Percentiles rank a stretch among this genome's conserved stretches.
Evolutionary conservation across 2,888 invertebrate species (phyloP).

Genomic region (Nephrotoma flavescens): DNA sequence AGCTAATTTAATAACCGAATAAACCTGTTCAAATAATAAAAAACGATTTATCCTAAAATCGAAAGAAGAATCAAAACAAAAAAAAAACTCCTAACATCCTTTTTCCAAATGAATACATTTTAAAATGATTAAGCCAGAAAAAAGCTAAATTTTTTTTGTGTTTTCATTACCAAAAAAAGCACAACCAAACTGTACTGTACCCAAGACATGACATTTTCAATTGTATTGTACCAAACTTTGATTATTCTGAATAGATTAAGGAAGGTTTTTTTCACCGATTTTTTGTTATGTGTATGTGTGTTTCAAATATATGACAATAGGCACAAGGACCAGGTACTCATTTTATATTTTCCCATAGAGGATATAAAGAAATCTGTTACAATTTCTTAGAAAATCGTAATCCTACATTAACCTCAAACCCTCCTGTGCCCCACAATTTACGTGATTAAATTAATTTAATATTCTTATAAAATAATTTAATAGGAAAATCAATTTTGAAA

Average conservation of each 20-base stretch:
- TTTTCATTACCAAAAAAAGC: neutral
- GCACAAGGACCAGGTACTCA: neutral
- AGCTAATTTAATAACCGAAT: neutral
- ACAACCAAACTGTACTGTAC: neutral
- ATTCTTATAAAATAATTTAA: neutral
- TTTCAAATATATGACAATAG: neutral
- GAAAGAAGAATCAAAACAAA: neutral
- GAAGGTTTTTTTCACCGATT: neutral
- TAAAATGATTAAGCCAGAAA: neutral
- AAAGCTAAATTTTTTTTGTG: neutral
- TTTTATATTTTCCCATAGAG: neutral
- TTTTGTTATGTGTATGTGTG: neutral
- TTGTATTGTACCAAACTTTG: neutral
- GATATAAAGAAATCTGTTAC: neutral
- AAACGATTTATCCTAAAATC: neutral
- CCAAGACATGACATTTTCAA: neutral
- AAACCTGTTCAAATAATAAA: neutral
- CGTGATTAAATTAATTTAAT: neutral
- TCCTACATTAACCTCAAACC: neutral
- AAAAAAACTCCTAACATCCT: neutral
- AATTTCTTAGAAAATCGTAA: neutral
- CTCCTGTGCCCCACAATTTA: neutral
- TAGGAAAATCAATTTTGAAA: neutral
- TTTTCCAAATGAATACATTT: neutral
- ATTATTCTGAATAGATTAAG: neutral